These are phyloP conservation scores for Sturmia bella DNA, from an alignment of 2,888 invertebrate species.

Conservation along the genomic window DNA sequence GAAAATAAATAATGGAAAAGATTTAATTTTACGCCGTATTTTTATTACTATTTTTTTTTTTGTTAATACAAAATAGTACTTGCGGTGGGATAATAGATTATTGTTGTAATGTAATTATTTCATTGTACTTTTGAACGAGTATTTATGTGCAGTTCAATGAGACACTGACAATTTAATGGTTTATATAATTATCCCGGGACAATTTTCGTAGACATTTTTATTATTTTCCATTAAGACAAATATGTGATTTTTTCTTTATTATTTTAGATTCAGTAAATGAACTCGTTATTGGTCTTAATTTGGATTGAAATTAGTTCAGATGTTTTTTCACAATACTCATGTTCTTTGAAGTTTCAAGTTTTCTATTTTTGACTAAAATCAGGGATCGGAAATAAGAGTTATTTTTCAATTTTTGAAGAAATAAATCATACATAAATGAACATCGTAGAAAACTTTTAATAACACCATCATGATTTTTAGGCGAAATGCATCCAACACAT, in stretches of 20 bases:
- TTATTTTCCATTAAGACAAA: neutral
- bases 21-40: conserved; percentile 13
- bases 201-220: conserved; percentile 20
- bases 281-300: too few relatives aligned
- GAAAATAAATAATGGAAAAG: neutral
- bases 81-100: neutral
- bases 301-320: too few relatives aligned
- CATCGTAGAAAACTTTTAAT: too few relatives aligned
- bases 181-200: conserved; percentile 25
- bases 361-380: too few relatives aligned
- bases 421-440: too few relatives aligned
- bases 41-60: neutral
- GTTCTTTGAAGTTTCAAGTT: too few relatives aligned
- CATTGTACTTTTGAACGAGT: neutral
- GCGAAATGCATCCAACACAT: too few relatives aligned
- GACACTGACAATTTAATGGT: conserved; percentile 26
- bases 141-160: neutral
- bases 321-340: too few relatives aligned
- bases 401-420: too few relatives aligned
- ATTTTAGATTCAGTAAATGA: conserved; percentile 2
- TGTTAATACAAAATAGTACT: neutral
- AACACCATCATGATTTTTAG: too few relatives aligned
- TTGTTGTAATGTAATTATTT: conserved; percentile 6
- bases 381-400: too few relatives aligned
- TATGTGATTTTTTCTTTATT: too few relatives aligned